These are phyloP conservation scores for Caenorhabditis wallacei DNA, from an alignment of 2,888 invertebrate genomes.

Conservation along the genomic window DNA sequence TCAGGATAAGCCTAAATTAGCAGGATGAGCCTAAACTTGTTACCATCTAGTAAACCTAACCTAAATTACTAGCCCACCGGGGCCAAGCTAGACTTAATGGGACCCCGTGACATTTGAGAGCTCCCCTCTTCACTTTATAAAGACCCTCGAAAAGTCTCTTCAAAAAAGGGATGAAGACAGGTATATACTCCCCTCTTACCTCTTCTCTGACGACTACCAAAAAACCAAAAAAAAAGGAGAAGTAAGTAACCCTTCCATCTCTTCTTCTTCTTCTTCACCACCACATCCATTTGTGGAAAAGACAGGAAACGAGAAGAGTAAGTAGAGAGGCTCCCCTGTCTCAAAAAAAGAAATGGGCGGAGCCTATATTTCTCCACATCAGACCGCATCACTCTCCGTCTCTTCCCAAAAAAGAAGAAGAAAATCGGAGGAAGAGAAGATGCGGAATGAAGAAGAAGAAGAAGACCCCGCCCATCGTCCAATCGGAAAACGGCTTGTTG, in stretches of 20 bases:
- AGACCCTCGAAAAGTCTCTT: not conserved
- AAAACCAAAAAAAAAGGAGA: slow-evolving; percentile 3
- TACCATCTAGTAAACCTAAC: not conserved
- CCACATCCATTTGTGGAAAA: slow-evolving; percentile 10
- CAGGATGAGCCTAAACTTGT: no score
- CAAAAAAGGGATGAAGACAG: not conserved
- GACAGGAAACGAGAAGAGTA: not conserved
- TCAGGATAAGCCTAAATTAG: no score
- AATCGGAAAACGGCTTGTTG: slow-evolving; percentile 26
- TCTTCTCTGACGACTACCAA: not conserved
- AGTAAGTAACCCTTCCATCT: slow-evolving; percentile 27
- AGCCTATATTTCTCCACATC: not conserved
- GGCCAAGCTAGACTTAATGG: not conserved
- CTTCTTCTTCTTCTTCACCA: not conserved
- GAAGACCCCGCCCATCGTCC: slow-evolving; percentile 35
- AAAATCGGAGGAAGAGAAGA: not conserved
- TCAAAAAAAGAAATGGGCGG: not conserved
- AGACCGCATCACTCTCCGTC: not conserved
- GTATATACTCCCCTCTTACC: slow-evolving; percentile 25
- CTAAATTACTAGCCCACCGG: not conserved
- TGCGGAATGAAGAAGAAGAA: slow-evolving; percentile 3
- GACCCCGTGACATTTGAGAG: not conserved
- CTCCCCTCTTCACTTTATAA: not conserved
- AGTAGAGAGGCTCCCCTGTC: not conserved
- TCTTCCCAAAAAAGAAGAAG: not conserved